A percentile compares a stretch with the other conserved stretches of the same genome.
Evolutionary conservation across 2,797 vertebrate genomes (phyloP).

Genomic region (Chiloscyllium punctatum): DNA sequence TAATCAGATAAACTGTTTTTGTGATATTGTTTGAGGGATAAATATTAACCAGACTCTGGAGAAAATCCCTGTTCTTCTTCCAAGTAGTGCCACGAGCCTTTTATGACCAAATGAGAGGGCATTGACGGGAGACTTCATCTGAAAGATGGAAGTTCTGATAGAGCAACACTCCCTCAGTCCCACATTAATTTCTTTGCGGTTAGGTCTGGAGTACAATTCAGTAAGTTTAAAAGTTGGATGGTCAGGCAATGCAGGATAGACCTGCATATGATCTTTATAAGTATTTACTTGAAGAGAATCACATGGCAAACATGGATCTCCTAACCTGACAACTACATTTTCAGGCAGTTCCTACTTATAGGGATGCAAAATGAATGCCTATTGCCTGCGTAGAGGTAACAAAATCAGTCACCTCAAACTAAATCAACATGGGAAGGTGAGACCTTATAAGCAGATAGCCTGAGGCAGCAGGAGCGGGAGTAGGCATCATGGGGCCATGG

Average conservation of each 20-base stretch:
- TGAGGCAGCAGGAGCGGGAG: too few species aligned
- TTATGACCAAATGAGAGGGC: background rate
- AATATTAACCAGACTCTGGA: background rate
- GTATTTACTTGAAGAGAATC: too few species aligned
- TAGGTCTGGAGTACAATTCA: background rate
- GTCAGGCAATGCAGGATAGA: background rate
- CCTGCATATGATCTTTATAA: background rate
- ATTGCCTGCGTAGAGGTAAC: background rate
- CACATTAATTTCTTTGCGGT: background rate
- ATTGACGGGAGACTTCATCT: background rate
- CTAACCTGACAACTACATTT: background rate
- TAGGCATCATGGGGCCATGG: too few species aligned
- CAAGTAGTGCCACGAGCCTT: background rate
- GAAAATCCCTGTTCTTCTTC: background rate
- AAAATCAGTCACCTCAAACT: background rate
- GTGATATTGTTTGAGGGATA: background rate
- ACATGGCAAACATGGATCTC: background rate
- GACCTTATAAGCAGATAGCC: background rate
- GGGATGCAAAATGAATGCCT: background rate
- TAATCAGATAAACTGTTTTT: background rate
- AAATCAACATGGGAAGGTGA: background rate
- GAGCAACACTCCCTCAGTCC: background rate
- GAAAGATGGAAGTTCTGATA: background rate
- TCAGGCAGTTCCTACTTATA: background rate
- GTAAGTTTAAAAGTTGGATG: background rate